Evolutionary conservation across 2,113 vertebrate genomes (phyloP).

Genomic region (Caracal caracal): DNA sequence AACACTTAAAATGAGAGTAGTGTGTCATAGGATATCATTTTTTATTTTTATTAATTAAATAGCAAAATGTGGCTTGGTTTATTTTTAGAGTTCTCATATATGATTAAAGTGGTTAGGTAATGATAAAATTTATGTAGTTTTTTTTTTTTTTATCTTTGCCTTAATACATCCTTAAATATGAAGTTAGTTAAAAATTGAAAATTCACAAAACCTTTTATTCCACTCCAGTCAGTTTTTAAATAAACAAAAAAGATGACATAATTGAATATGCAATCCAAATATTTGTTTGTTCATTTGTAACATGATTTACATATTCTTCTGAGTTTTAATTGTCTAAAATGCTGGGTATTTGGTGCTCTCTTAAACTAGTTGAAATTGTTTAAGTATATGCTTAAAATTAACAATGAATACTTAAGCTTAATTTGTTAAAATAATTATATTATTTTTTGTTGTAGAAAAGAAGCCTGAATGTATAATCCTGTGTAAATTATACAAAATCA

Average conservation of each 20-base stretch:
- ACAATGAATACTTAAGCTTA: not conserved
- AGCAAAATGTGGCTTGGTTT: not conserved
- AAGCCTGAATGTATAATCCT: not conserved
- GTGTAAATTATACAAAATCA: not conserved
- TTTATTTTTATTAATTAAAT: slow-evolving; percentile 21
- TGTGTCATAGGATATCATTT: not conserved
- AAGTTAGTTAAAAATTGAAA: not conserved
- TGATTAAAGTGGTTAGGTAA: not conserved
- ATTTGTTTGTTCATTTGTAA: slow-evolving; percentile 19
- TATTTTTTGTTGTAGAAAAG: not conserved
- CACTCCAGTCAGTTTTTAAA: not conserved
- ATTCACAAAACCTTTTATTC: not conserved
- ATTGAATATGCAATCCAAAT: not conserved
- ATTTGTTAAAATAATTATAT: slow-evolving; percentile 5
- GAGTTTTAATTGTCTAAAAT: slow-evolving; percentile 23
- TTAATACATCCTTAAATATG: slow-evolving; percentile 25
- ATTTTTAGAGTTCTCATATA: not conserved
- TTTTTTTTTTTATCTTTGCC: not conserved
- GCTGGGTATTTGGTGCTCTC: not conserved
- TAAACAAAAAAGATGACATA: not conserved
- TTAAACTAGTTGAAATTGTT: not conserved
- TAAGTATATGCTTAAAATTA: not conserved
- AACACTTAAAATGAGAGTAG: not conserved
- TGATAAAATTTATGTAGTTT: not conserved
- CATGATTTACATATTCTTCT: not conserved